Evolutionary conservation across 2,797 vertebrate genomes (phyloP), one percentile per base, ranked within the genome.

Genomic region (Amblyopsis hoosieri): DNA sequence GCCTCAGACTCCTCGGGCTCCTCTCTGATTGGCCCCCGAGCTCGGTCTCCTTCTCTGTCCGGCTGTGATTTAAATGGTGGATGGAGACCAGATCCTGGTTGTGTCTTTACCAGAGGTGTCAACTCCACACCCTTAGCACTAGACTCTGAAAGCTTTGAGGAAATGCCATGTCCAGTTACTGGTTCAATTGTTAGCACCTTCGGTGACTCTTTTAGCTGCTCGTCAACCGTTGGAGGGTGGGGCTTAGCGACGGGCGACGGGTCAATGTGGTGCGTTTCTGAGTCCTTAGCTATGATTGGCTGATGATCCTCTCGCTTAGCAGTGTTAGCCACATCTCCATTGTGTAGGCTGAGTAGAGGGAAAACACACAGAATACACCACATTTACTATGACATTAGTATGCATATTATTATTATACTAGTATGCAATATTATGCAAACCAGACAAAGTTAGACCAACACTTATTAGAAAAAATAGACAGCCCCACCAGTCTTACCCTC

Each of bases 401-500:
- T 10, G 33, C 46, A 2, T 23, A 11, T 19, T 12, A 19, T 52
- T 3, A 23, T 0, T 15, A 4, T 53, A 33, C 15, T 0, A 62
- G n/a, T 17, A 62, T 48, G 3, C 67, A 37, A 45, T 15, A 31
- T 31, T 31, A 8, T 49, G 74, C 47, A 59, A 8, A 3, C 42
- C 51, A 6, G 0, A 67, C n/a, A 62, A 62, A 29, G 45, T 45
- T 11, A 45, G 17, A 52, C 33, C 31, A 50, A 51, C 46, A 60
- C 17, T 3, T 49, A 54, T 57, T 42, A 54, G 55, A 52, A 2
- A n/a, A 63, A 56, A 15, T 42, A 63, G 15, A 70, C 55, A 70
- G 29, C 59, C 75, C 79, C 71, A 72, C 74, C 66, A 64, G 62
- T 81, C 91, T 92, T 91, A 92, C 92, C 92, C 89, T 80, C 79